Evolutionary conservation across 2,113 vertebrate species (phyloP).

Genomic region (Entelurus aequoreus): DNA sequence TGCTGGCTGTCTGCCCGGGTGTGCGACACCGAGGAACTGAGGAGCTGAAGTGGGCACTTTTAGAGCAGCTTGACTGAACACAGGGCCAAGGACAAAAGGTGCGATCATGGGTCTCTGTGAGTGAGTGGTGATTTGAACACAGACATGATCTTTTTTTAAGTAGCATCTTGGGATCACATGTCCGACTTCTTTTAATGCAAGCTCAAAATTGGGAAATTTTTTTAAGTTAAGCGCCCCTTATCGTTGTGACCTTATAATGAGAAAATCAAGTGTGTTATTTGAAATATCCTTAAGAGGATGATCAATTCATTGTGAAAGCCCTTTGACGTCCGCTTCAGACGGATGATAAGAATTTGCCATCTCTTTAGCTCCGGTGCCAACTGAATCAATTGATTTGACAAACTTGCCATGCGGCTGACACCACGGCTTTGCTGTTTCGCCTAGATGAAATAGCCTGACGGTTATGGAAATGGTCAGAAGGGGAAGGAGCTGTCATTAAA

Average conservation of each 20-base stretch:
- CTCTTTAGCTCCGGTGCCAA: background rate
- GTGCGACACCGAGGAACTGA: conserved; percentile 52
- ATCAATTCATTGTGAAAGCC: conserved; percentile 25
- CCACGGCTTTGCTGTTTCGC: conserved; percentile 33
- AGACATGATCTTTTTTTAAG: conserved; percentile 39
- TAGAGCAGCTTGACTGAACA: conserved; percentile 51
- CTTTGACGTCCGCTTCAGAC: background rate
- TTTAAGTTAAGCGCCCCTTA: background rate
- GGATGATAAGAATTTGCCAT: background rate
- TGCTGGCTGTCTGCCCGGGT: conserved; percentile 51
- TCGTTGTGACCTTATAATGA: conserved; percentile 7
- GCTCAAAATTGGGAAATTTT: background rate
- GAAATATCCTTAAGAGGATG: background rate
- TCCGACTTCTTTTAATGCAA: conserved; percentile 4
- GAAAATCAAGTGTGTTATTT: conserved; percentile 13
- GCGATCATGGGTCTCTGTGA: conserved; percentile 24
- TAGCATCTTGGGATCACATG: conserved; percentile 16
- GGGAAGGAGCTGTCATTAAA: conserved; percentile 47
- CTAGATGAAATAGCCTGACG: conserved; percentile 49
- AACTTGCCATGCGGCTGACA: conserved; percentile 36
- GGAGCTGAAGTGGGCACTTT: conserved; percentile 67
- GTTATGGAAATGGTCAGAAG: conserved; percentile 35
- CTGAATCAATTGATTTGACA: conserved; percentile 42
- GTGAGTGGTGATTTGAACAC: conserved; percentile 10
- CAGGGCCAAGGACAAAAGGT: conserved; percentile 58